phyloP scores from a whole-genome alignment of 2,797 vertebrate species.

The Rallus crepitans region DNA sequence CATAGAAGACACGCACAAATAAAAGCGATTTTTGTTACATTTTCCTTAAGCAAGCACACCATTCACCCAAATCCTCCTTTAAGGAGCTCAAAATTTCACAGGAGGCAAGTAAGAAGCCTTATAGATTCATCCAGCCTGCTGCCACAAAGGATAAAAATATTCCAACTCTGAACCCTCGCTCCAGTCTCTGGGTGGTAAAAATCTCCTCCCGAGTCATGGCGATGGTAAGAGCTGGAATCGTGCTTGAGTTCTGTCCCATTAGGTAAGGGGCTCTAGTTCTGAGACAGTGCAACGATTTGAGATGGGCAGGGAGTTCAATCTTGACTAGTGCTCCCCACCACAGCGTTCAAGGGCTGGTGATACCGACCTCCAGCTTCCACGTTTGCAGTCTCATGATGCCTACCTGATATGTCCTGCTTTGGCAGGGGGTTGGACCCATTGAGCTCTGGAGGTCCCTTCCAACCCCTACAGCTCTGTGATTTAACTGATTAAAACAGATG shows the following conservation, averaged over 20 bases:
- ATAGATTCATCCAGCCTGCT: not conserved
- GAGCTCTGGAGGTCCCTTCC: no score
- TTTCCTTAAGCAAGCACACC: not conserved
- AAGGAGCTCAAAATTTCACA: not conserved
- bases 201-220: not conserved
- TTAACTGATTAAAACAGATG: not conserved
- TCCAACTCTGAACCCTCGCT: not conserved
- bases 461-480: no score
- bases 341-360: not conserved
- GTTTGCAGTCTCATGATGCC: not conserved
- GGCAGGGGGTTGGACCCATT: no score
- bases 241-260: not conserved
- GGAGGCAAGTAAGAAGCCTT: not conserved
- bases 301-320: not conserved
- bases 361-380: not conserved
- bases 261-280: not conserved
- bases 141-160: not conserved
- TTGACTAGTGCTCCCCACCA: not conserved
- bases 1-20: not conserved
- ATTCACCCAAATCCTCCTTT: not conserved
- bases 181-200: not conserved
- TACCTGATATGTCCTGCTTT: no score
- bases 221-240: not conserved
- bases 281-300: not conserved
- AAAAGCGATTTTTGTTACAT: not conserved